Conservation (phyloP, 2,113 vertebrate genomes). For the Excalfactoria chinensis region DNA sequence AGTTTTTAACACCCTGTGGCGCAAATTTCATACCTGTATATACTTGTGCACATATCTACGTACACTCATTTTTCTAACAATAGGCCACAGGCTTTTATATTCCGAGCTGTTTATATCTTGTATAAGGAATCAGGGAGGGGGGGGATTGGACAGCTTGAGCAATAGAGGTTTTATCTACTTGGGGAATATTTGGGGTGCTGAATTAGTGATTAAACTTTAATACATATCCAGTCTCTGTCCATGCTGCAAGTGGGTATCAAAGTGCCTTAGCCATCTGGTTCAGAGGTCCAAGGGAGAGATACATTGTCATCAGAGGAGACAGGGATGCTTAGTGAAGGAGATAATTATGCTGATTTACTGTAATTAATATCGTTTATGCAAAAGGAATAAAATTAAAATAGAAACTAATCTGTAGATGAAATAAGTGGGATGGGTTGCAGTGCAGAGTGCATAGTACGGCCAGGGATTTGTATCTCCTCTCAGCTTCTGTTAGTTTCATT, state of each 20-base stretch:
- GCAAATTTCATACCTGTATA: fast-evolving
- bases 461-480: neutral
- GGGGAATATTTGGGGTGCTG: neutral
- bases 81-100: neutral
- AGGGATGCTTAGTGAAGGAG: slow-evolving; percentile 54
- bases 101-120: neutral
- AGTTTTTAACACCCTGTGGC: neutral
- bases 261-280: slow-evolving; percentile 69
- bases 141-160: slow-evolving; percentile 2
- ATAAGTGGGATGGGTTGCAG: neutral
- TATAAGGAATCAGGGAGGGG: neutral
- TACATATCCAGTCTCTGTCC: neutral
- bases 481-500: neutral
- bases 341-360: slow-evolving; percentile 72
- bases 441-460: neutral
- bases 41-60: fast-evolving
- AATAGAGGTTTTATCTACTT: neutral
- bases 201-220: slow-evolving; percentile 13
- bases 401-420: slow-evolving; percentile 70
- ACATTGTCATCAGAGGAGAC: slow-evolving; percentile 41
- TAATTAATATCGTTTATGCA: slow-evolving; percentile 74
- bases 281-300: slow-evolving; percentile 44
- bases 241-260: neutral
- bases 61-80: neutral
- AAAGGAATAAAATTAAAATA: slow-evolving; percentile 73